These are phyloP conservation scores for Sparus aurata DNA, from an alignment of 2,797 vertebrate species.

Conservation along the genomic window DNA sequence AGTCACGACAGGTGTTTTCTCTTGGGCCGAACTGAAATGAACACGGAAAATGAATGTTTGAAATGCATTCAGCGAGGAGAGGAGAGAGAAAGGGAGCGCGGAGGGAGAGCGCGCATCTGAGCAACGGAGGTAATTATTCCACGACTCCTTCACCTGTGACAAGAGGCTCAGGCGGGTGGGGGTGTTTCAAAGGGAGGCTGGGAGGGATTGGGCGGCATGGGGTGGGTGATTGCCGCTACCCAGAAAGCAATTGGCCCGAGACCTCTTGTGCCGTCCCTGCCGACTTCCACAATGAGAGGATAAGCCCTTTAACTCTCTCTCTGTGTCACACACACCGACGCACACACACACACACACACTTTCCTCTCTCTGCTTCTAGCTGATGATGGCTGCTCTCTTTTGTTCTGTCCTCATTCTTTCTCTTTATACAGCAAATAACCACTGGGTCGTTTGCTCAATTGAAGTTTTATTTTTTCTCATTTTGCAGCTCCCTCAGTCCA, in stretches of 20 bases:
- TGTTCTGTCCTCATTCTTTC: conserved; percentile 36
- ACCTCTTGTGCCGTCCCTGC: conserved; percentile 61
- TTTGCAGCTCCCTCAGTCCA: conserved; percentile 22
- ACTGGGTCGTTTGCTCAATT: conserved; percentile 46
- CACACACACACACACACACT: not conserved
- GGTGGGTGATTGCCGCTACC: conserved; percentile 54
- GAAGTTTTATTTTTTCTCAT: conserved; percentile 49
- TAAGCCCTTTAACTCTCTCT: conserved; percentile 50
- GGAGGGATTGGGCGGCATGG: conserved; percentile 29
- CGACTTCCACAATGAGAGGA: conserved; percentile 56
- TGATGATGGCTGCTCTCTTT: conserved; percentile 32
- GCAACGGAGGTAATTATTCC: conserved; percentile 84
- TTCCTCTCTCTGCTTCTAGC: not conserved
- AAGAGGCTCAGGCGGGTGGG: conserved; percentile 73
- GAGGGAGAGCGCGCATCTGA: conserved; percentile 46
- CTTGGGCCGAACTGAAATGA: conserved; percentile 77
- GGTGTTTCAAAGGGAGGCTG: conserved; percentile 54
- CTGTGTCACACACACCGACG: not conserved
- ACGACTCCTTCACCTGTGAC: conserved; percentile 84
- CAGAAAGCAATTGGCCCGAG: conserved; percentile 75
- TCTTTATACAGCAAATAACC: conserved; percentile 57
- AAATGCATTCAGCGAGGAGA: conserved; percentile 66
- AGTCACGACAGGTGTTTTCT: conserved; percentile 78
- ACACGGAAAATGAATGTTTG: conserved; percentile 82
- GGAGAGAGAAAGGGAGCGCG: conserved; percentile 21